Evolutionary conservation across 2,113 vertebrate genomes (phyloP).

Genomic region (Gallinago undulata): DNA sequence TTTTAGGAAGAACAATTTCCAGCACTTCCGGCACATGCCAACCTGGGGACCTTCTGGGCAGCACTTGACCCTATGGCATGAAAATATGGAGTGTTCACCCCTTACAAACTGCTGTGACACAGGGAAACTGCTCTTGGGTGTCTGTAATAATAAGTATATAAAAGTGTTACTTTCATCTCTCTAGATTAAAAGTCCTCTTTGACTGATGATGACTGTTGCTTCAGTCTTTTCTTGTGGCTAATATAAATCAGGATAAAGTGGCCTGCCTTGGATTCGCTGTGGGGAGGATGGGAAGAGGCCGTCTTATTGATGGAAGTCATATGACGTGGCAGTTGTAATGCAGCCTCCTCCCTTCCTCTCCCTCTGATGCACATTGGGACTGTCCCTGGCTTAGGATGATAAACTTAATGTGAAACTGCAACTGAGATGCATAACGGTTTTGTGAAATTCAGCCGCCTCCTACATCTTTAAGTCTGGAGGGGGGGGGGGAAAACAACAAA

Average conservation of each 20-base stretch:
- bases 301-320: not conserved
- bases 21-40: not conserved
- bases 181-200: not conserved
- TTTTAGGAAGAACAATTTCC: slow-evolving; percentile 35
- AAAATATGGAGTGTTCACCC: not conserved
- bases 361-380: rapidly evolving
- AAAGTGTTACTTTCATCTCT: not conserved
- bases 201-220: not conserved
- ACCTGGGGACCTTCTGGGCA: not conserved
- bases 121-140: not conserved
- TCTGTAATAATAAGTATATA: not conserved
- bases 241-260: not conserved
- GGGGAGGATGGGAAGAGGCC: not conserved
- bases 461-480: not conserved
- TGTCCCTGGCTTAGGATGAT: not conserved
- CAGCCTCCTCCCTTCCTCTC: not conserved
- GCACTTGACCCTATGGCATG: not conserved
- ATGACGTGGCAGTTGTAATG: not conserved
- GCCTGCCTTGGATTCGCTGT: not conserved
- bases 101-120: not conserved
- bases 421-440: not conserved
- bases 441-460: not conserved
- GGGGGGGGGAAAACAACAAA: not conserved
- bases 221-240: not conserved
- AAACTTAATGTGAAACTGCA: not conserved